These are phyloP conservation scores for Nephrotoma guestfalica DNA, from an alignment of 2,888 invertebrate genomes.

Conservation along the genomic window DNA sequence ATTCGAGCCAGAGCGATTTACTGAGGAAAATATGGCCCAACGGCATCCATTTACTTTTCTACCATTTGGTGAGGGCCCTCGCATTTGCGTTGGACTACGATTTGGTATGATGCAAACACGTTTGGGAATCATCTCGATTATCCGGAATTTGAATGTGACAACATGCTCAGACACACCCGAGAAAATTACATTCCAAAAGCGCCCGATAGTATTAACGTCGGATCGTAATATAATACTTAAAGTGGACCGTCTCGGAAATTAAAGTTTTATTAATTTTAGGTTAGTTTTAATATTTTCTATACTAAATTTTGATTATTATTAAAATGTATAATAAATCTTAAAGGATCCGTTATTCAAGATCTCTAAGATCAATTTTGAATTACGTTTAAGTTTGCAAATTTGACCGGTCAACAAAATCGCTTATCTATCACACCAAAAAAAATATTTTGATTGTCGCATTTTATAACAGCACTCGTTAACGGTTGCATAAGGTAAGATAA, in stretches of 20 bases:
- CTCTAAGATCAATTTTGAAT: no score
- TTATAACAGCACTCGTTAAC: no score
- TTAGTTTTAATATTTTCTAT: no score
- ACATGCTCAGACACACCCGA: not conserved
- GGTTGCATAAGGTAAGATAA: no score
- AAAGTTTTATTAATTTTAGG: no score
- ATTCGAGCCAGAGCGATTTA: not conserved
- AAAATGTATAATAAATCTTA: no score
- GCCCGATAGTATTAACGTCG: not conserved
- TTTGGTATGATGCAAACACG: not conserved
- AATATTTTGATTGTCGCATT: no score
- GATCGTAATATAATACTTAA: not conserved
- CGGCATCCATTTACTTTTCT: not conserved
- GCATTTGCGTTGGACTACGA: not conserved
- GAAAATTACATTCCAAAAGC: not conserved
- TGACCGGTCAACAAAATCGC: no score
- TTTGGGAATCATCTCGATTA: not conserved
- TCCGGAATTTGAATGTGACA: not conserved
- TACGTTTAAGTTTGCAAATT: no score
- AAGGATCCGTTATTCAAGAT: no score
- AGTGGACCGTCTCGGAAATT: not conserved
- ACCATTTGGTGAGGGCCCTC: not conserved
- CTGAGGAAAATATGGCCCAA: not conserved
- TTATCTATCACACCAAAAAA: no score
- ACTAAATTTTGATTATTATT: no score